Conservation (phyloP, 1,140 invertebrate species). For the Mycetomoellerius zeteki region DNA sequence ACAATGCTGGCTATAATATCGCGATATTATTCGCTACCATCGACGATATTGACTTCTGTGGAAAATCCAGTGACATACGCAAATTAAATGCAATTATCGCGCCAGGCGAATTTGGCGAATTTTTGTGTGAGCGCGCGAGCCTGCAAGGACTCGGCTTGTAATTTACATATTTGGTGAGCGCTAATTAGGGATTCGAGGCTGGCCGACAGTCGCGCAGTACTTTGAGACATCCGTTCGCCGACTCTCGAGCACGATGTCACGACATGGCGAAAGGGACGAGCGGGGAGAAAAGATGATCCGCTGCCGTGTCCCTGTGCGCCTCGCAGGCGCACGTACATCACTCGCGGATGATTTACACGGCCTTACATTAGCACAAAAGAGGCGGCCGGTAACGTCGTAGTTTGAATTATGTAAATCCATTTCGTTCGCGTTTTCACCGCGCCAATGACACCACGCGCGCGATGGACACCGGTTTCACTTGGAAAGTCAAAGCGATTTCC, state of each 20-base stretch:
- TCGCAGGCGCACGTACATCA: conserved; percentile 9
- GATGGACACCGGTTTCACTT: conserved; percentile 50
- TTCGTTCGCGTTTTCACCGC: conserved; percentile 58
- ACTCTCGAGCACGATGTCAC: conserved; percentile 3
- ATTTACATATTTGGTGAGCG: conserved; percentile 53
- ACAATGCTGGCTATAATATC: not conserved
- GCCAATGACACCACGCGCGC: conserved; percentile 29
- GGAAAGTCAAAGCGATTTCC: conserved; percentile 62
- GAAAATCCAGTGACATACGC: not conserved
- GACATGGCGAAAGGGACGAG: not conserved
- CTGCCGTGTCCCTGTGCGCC: not conserved
- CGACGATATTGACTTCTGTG: too few relatives aligned
- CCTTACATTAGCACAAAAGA: conserved; percentile 20
- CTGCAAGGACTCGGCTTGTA: conserved; percentile 5
- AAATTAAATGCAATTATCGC: conserved; percentile 44
- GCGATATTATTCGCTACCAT: too few relatives aligned
- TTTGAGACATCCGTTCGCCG: not conserved
- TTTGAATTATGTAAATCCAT: conserved; percentile 60
- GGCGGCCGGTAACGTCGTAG: conserved; percentile 30
- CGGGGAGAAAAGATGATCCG: conserved; percentile 4
- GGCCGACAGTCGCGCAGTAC: not conserved
- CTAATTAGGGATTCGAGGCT: conserved; percentile 50
- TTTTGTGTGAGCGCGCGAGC: not conserved
- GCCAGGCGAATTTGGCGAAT: conserved; percentile 4
- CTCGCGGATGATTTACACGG: conserved; percentile 23